Evolutionary conservation across 2,888 invertebrate genomes (phyloP).

Genomic region (Perithous albicinctus): DNA sequence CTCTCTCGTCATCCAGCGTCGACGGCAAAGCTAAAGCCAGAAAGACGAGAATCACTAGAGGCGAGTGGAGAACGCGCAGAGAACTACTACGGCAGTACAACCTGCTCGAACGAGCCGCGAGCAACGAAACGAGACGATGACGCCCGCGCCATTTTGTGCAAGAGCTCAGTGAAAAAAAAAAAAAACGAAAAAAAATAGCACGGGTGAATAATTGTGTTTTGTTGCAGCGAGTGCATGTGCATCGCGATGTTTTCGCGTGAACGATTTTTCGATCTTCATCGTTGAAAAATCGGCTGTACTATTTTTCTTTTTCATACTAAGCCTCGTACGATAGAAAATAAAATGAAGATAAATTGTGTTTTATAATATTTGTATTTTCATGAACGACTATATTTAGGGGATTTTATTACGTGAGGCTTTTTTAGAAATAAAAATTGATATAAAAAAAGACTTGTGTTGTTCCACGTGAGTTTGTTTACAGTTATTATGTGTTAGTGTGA

Average conservation of each 20-base stretch:
- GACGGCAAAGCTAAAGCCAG: slow-evolving; percentile 1
- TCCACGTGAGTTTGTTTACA: slow-evolving; percentile 31
- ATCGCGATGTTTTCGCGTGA: background rate
- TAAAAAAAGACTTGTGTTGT: too few relatives aligned
- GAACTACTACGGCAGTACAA: slow-evolving; percentile 57
- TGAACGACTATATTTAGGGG: background rate
- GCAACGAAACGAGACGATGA: slow-evolving; percentile 60
- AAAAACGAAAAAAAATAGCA: too few relatives aligned
- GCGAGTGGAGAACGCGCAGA: slow-evolving; percentile 34
- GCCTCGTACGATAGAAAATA: background rate
- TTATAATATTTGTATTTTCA: background rate
- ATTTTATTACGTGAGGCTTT: too few relatives aligned
- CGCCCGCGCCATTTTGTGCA: slow-evolving; percentile 64
- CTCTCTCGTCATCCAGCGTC: slow-evolving; percentile 9
- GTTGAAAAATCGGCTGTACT: background rate
- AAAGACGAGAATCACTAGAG: slow-evolving; percentile 10
- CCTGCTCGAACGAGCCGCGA: slow-evolving; percentile 62
- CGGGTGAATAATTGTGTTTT: slow-evolving; percentile 58
- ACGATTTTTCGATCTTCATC: too few relatives aligned
- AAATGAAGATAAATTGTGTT: background rate
- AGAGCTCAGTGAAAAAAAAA: slow-evolving; percentile 37
- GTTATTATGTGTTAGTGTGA: slow-evolving; percentile 23
- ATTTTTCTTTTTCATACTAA: background rate
- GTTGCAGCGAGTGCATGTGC: slow-evolving; percentile 48
- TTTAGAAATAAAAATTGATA: too few relatives aligned